These are phyloP conservation scores for Sebastes kiyomatsui DNA, from an alignment of 2,797 vertebrate genomes.

Conservation along the genomic window DNA sequence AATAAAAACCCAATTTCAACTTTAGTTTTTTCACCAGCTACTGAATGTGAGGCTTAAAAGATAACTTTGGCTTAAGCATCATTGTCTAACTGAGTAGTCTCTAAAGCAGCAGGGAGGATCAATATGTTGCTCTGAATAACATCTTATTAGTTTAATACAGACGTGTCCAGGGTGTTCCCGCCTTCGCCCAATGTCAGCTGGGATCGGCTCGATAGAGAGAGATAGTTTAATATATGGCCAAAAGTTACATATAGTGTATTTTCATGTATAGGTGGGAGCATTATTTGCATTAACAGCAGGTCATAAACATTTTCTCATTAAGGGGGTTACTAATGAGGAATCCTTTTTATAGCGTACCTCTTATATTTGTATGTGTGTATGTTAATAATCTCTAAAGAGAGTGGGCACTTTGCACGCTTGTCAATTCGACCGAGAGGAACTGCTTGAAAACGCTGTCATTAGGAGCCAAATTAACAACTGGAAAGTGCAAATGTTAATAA, in stretches of 20 bases:
- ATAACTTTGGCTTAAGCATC: too few species aligned
- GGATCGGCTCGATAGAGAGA: too few species aligned
- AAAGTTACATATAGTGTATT: too few species aligned
- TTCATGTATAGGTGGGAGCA: neutral
- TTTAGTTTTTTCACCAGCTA: too few species aligned
- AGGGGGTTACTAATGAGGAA: neutral
- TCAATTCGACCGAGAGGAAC: neutral
- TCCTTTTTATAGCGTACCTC: neutral
- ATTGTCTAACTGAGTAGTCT: too few species aligned
- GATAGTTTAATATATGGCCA: too few species aligned
- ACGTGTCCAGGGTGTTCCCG: too few species aligned
- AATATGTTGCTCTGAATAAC: neutral
- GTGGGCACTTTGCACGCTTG: neutral
- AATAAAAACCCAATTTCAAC: too few species aligned
- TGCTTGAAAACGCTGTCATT: constrained; percentile 13
- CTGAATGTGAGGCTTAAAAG: too few species aligned
- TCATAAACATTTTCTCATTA: neutral
- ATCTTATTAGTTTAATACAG: neutral
- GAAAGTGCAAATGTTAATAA: constrained; percentile 40
- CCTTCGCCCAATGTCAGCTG: too few species aligned
- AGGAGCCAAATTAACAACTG: constrained; percentile 8
- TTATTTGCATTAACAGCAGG: neutral
- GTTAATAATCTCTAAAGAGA: neutral
- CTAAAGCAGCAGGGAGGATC: neutral
- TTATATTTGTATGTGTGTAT: neutral